These are phyloP conservation scores for Parauchenoglanis ngamensis DNA, from an alignment of 2,797 vertebrate species.

Conservation along the genomic window DNA sequence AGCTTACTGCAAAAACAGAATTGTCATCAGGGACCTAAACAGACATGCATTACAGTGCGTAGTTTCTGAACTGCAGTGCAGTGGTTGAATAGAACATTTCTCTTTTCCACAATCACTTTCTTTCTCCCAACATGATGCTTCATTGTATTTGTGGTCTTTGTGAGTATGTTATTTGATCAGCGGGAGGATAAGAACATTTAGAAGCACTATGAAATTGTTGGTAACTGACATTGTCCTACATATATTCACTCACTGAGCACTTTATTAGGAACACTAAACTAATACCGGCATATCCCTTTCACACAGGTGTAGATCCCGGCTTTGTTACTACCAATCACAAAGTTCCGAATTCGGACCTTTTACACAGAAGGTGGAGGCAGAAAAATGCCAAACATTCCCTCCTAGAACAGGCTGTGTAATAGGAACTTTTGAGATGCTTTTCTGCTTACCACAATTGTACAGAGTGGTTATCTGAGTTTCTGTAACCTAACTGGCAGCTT, in stretches of 20 bases:
- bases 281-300: too few species aligned
- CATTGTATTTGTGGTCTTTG: neutral
- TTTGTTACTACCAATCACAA: too few species aligned
- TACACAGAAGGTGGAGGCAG: too few species aligned
- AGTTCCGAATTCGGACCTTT: too few species aligned
- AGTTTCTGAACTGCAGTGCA: slow-evolving; percentile 8
- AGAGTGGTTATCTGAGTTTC: too few species aligned
- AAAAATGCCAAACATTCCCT: too few species aligned
- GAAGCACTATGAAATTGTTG: neutral
- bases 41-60: neutral
- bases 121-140: neutral
- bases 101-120: neutral
- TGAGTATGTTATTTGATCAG: neutral
- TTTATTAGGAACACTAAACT: too few species aligned
- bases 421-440: too few species aligned
- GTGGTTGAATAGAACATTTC: neutral
- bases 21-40: neutral
- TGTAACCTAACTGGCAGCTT: neutral
- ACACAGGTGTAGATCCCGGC: too few species aligned
- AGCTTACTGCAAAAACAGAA: neutral
- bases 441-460: too few species aligned
- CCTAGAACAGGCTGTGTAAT: too few species aligned
- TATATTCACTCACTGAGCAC: neutral
- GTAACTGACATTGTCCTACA: neutral
- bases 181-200: neutral